Base-by-base conservation (phyloP, 2,888 invertebrate genomes). In the Salticus scenicus region DNA sequence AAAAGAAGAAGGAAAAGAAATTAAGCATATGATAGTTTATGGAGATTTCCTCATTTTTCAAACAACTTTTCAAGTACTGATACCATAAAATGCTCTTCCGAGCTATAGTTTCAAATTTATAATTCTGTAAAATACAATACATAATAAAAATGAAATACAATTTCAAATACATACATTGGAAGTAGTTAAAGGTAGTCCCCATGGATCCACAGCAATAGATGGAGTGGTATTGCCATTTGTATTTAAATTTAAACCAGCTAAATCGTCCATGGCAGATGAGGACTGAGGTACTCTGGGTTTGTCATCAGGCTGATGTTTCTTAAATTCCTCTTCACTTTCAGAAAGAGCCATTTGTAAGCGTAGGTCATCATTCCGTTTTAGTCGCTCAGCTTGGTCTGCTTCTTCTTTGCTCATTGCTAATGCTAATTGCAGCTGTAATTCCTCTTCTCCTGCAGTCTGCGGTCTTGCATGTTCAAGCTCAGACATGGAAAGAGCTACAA, bases 331-430 rank as follows among this genome's bases (percentile, higher is more conserved):
- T 92, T 97, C 96, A 92, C 97, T 97, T 92, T 98, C 97, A 91
- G 96, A 96, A 89, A 99, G 93, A 42, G 98, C 98, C 91, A 99
- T 93, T 92, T 98, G 98, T 89, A 99, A 93, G 10, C 89, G 74
- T 5, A 89, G 37, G 92, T 99, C 98, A 92, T 99, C 99, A 89
- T 97, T 97, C 88, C 98, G 95, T 85, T 97, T 93, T 91, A 97
- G 94, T 89, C 97, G 95, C 92, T 98, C 97, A 91, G 98, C 98
- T 89, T 97, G 95, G 90, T 99, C 99, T 30, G 98, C 98, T 92
- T 99, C 99, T 92, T 99, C 99, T 88, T 98, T 94, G 69, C 97
- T 97, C 97, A 99, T 98, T 77, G 99, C 99, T 91, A 99, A 93
- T 69, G 99, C 99, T 90, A 99, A 93, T 92, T 99, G 99, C 89